Evolutionary conservation across 2,113 vertebrate genomes (phyloP).

Genomic region (Bubo blakistoni): DNA sequence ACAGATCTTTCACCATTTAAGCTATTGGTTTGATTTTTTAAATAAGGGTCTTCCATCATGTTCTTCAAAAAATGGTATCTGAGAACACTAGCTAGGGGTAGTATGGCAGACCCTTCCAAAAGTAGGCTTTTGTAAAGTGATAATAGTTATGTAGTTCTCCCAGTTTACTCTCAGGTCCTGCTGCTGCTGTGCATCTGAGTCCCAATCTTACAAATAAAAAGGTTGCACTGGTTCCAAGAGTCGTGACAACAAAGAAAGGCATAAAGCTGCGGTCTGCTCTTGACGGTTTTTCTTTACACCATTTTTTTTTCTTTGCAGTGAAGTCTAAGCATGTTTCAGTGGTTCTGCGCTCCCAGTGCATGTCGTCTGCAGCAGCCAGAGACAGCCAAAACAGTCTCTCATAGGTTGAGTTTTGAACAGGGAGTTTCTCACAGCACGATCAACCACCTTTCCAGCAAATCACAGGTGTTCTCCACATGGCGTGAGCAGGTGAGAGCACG

Average conservation of each 20-base stretch:
- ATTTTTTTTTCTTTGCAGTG: neutral
- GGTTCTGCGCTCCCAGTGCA: neutral
- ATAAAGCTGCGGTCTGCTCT: neutral
- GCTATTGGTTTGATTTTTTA: neutral
- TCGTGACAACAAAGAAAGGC: neutral
- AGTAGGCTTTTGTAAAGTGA: neutral
- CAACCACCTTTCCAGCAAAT: neutral
- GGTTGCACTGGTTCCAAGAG: neutral
- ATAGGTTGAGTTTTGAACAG: neutral
- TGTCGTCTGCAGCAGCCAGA: neutral
- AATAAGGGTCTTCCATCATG: neutral
- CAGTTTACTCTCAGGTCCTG: neutral
- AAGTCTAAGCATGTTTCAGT: neutral
- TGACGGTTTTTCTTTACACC: neutral
- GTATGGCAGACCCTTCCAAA: neutral
- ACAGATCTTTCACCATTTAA: neutral
- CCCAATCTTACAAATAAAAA: neutral
- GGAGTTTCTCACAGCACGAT: neutral
- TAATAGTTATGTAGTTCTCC: neutral
- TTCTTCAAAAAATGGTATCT: neutral
- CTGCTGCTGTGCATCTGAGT: neutral
- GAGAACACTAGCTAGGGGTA: neutral
- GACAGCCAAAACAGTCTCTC: neutral
- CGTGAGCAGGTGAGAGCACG: neutral
- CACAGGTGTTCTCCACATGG: slow-evolving; percentile 35